Evolutionary conservation across 2,113 vertebrate genomes (phyloP).

Genomic region (Notiomystis cincta): DNA sequence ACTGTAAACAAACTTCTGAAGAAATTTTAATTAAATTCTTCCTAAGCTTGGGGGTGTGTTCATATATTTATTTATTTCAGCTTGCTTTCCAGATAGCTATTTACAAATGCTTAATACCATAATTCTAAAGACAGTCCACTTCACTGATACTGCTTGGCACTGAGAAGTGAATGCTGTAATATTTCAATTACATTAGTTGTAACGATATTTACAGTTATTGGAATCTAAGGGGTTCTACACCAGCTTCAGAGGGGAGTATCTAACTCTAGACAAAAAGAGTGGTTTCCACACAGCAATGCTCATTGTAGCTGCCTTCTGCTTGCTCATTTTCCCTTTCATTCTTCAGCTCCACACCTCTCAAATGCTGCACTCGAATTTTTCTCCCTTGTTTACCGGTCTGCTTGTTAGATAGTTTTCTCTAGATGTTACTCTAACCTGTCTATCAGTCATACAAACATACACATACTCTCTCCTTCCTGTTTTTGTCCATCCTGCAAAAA

Average conservation of each 20-base stretch:
- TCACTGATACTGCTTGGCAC: background rate
- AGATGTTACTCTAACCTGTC: background rate
- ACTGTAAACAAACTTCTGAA: background rate
- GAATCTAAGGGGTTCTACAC: background rate
- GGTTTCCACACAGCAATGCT: background rate
- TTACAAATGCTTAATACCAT: background rate
- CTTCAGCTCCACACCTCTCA: background rate
- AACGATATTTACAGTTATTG: background rate
- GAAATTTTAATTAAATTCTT: background rate
- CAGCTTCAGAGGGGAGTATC: background rate
- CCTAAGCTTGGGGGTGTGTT: background rate
- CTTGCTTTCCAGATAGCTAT: background rate
- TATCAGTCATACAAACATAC: accelerated
- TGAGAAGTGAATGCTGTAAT: background rate
- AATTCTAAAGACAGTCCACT: background rate
- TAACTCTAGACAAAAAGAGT: background rate
- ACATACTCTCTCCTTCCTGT: background rate
- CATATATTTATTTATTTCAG: background rate
- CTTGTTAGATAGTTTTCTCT: background rate
- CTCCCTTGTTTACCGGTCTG: background rate
- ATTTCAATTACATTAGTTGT: background rate
- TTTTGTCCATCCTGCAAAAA: background rate
- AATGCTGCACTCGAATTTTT: background rate
- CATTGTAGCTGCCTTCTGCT: background rate
- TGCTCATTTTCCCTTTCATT: background rate